phyloP scores from a whole-genome alignment of 1,140 invertebrate genomes.

The Branchinecta lindahli region DNA sequence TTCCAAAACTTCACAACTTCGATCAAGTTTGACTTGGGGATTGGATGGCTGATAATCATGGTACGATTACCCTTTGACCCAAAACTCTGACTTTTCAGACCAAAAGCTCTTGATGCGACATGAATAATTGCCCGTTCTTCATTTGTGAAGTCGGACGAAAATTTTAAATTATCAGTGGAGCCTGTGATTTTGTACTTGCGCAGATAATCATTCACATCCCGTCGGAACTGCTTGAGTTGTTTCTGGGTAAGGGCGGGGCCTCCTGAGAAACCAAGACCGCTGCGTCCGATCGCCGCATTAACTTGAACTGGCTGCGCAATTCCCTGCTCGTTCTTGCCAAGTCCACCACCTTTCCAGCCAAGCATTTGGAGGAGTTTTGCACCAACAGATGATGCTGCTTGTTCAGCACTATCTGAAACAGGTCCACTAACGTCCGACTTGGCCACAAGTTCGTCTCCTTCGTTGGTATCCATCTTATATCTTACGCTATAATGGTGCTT shows the following conservation, averaged over 20 bases:
- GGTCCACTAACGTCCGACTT: not conserved
- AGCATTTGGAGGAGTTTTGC: slow-evolving; percentile 31
- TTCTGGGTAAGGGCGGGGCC: slow-evolving; percentile 6
- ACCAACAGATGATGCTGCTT: slow-evolving; percentile 26
- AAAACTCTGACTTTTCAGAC: not conserved
- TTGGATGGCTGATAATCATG: not conserved
- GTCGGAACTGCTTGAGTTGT: not conserved
- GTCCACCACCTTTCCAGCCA: slow-evolving; percentile 33
- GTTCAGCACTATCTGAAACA: not conserved
- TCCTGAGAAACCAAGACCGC: slow-evolving; percentile 11
- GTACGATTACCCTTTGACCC: not conserved
- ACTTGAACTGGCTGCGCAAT: slow-evolving; percentile 30
- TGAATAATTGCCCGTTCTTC: not conserved
- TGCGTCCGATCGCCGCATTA: slow-evolving; percentile 14
- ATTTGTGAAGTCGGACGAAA: not conserved
- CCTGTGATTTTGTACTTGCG: not conserved
- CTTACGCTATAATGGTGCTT: not conserved
- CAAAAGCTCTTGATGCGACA: not conserved
- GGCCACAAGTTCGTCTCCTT: not conserved
- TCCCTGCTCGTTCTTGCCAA: slow-evolving; percentile 30
- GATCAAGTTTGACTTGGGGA: not conserved
- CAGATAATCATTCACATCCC: not conserved
- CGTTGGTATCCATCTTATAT: not conserved
- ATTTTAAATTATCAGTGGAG: not conserved
- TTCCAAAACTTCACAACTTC: not conserved